These are phyloP conservation scores for Heteromormyrus szaboi DNA, from an alignment of 2,797 vertebrate genomes.

Conservation along the genomic window DNA sequence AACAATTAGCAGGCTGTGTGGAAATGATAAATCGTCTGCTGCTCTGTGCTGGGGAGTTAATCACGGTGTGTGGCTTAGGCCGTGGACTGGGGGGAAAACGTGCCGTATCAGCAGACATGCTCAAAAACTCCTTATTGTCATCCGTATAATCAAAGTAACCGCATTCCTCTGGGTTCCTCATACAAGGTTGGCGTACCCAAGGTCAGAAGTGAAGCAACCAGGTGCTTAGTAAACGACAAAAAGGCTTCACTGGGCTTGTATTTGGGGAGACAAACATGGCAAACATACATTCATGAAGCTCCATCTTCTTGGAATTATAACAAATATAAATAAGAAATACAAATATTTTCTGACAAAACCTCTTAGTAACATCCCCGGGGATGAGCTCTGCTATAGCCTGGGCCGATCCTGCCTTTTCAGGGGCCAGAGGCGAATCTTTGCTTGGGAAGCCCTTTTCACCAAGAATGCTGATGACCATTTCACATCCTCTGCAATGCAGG, in stretches of 20 bases:
- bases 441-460: neutral
- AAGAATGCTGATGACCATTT: neutral
- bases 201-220: neutral
- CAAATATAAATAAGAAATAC: neutral
- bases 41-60: slow-evolving; percentile 14
- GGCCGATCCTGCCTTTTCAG: neutral
- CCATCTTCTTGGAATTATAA: neutral
- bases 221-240: neutral
- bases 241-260: neutral
- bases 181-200: neutral
- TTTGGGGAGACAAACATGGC: neutral
- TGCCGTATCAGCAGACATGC: neutral
- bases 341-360: neutral
- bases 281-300: neutral
- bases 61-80: neutral
- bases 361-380: neutral
- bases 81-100: neutral
- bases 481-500: neutral
- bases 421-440: neutral
- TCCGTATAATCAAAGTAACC: neutral
- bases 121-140: neutral
- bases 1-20: slow-evolving; percentile 11
- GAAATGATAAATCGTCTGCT: slow-evolving; percentile 7
- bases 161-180: neutral
- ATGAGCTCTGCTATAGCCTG: neutral